Percentiles rank a stretch among this genome's conserved stretches.
phyloP scores from a whole-genome alignment of 2,797 vertebrate species.

The Syngnathus acus region DNA sequence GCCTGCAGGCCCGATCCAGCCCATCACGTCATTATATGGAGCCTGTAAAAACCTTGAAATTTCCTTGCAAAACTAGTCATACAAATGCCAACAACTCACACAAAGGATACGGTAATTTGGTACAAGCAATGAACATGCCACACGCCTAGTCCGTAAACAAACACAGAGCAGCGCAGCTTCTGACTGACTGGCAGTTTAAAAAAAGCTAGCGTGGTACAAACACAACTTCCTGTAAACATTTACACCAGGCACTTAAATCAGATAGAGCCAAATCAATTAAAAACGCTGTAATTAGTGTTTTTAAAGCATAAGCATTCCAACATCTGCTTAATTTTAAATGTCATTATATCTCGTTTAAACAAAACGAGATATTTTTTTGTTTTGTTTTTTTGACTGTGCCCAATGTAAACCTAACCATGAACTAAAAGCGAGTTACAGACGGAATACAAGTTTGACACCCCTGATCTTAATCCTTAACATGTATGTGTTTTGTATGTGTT shows the following conservation, averaged over 20 bases:
- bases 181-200: background rate
- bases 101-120: background rate
- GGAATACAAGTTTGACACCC: background rate
- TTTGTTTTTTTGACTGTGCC: background rate
- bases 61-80: background rate
- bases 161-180: background rate
- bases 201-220: background rate
- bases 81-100: background rate
- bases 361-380: background rate
- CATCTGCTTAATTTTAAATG: too few species aligned
- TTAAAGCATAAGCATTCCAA: too few species aligned
- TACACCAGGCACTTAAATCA: background rate
- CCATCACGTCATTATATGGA: too few species aligned
- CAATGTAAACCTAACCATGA: background rate
- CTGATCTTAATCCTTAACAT: constrained; percentile 25
- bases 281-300: background rate
- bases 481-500: constrained; percentile 23
- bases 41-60: background rate
- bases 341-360: background rate
- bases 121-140: background rate
- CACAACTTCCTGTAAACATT: background rate
- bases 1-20: background rate
- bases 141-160: background rate
- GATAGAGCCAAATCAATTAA: background rate
- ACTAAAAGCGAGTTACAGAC: background rate